Evolutionary conservation across 2,113 vertebrate genomes (phyloP).

Genomic region (Perccottus glenii): DNA sequence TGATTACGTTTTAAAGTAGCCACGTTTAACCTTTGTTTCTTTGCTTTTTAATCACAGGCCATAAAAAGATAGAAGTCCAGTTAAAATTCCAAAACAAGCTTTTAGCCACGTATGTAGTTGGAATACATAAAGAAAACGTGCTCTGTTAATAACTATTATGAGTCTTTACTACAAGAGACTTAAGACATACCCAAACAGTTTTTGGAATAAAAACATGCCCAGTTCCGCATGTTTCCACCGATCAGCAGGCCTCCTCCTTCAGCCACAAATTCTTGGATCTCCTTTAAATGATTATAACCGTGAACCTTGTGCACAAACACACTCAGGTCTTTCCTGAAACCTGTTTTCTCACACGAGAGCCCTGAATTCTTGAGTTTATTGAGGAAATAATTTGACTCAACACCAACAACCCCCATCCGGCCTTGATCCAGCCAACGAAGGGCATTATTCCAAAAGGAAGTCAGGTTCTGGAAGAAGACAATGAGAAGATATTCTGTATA

Average conservation of each 20-base stretch:
- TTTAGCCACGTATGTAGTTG: too few species aligned
- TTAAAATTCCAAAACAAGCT: too few species aligned
- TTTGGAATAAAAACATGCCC: constrained; percentile 42
- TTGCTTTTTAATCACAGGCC: too few species aligned
- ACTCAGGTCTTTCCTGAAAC: background rate
- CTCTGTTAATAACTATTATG: too few species aligned
- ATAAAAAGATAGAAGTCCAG: too few species aligned
- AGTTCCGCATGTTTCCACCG: background rate
- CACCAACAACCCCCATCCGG: background rate
- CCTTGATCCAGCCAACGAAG: background rate
- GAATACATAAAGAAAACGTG: too few species aligned
- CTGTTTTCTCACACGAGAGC: background rate
- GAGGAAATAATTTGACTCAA: background rate
- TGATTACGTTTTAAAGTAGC: too few species aligned
- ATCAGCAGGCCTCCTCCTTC: background rate
- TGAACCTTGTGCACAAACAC: background rate
- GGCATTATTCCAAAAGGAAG: constrained; percentile 1
- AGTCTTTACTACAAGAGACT: too few species aligned
- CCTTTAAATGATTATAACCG: background rate
- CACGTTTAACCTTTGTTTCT: too few species aligned
- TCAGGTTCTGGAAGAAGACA: constrained; percentile 35
- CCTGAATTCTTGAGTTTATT: background rate
- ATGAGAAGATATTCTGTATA: background rate
- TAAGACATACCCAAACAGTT: constrained; percentile 72
- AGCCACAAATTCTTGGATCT: background rate